A percentile compares a stretch with the other conserved stretches of the same genome.
phyloP scores from a whole-genome alignment of 1,140 invertebrate genomes.

The Drosophila elegans region DNA sequence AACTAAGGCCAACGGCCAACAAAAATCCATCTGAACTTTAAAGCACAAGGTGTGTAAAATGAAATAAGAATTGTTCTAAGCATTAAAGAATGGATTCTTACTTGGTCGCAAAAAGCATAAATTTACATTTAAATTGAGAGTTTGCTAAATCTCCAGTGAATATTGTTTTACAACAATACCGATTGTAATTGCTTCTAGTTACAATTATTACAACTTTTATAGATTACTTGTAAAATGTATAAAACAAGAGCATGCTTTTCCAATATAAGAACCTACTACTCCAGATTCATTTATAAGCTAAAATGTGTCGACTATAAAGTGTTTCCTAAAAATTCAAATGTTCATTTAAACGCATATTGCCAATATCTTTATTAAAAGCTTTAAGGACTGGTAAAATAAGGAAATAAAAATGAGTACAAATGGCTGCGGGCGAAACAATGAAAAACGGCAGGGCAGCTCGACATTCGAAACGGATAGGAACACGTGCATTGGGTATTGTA shows the following conservation, averaged over 20 bases:
- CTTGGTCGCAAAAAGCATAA: background rate
- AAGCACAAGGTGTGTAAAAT: background rate
- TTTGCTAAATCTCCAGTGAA: background rate
- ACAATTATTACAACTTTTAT: background rate
- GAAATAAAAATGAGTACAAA: too few species aligned
- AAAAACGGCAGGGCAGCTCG: constrained; percentile 10
- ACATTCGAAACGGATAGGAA: background rate
- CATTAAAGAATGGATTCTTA: background rate
- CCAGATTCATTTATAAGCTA: too few species aligned
- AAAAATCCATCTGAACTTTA: constrained; percentile 4
- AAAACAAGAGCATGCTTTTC: background rate
- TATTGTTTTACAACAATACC: background rate
- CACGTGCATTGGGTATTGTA: constrained; percentile 31
- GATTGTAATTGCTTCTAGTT: background rate
- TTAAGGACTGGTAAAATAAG: too few species aligned
- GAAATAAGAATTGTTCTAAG: background rate
- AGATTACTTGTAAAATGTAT: background rate
- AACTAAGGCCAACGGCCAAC: background rate
- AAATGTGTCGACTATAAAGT: too few species aligned
- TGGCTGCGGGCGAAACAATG: constrained; percentile 22
- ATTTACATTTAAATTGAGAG: background rate
- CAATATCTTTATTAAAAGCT: too few species aligned
- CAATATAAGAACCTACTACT: background rate
- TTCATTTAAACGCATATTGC: too few species aligned
- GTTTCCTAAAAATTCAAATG: too few species aligned